phyloP scores from a whole-genome alignment of 1,140 invertebrate species.

The Ostrea denselamellosa region DNA sequence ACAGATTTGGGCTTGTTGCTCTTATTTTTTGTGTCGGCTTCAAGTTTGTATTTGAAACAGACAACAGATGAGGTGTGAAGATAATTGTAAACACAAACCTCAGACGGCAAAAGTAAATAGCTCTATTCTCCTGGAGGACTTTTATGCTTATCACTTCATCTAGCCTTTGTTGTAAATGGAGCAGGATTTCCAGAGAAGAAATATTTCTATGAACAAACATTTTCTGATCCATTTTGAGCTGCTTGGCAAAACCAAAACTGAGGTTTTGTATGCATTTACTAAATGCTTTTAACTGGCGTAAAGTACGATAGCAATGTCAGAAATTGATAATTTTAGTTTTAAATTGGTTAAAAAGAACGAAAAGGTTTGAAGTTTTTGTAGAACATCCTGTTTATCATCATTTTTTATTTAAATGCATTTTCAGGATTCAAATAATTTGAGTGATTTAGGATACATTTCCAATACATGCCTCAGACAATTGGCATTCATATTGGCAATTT shows the following conservation, averaged over 20 bases:
- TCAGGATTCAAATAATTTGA: background rate
- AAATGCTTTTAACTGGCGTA: background rate
- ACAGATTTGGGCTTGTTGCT: too few species aligned
- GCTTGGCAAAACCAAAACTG: background rate
- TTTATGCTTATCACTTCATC: background rate
- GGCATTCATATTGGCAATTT: background rate
- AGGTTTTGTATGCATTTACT: background rate
- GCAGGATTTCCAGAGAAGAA: background rate
- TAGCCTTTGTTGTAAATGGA: background rate
- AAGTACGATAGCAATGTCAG: background rate
- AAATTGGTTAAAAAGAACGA: background rate
- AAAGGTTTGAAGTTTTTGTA: background rate
- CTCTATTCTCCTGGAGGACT: background rate
- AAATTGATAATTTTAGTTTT: conserved; percentile 10
- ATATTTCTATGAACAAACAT: background rate
- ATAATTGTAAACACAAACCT: background rate
- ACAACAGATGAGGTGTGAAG: conserved; percentile 14
- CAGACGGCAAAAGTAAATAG: conserved; percentile 14
- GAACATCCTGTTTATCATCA: background rate
- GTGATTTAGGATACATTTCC: background rate
- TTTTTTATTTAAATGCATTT: background rate
- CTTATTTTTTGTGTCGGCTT: too few species aligned
- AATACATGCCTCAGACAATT: background rate
- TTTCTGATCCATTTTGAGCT: background rate
- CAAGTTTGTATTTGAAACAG: background rate